Conservation (phyloP, 30 jellyfish, hydroid and myxozoan species). For the Turritopsis rubra region DNA sequence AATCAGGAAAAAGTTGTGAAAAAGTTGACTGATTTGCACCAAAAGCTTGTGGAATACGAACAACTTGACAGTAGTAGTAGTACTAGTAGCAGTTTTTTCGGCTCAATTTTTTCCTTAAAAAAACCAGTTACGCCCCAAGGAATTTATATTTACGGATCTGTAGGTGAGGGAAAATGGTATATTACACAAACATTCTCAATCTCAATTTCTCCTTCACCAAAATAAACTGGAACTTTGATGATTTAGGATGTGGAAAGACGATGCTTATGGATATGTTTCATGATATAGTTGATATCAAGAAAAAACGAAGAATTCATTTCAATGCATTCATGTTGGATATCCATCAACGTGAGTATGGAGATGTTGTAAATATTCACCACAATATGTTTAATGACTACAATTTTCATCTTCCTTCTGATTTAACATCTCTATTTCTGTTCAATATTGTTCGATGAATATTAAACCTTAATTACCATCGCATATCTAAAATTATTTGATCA, state of each 20-base stretch:
- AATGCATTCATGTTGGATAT: constrained; percentile 93
- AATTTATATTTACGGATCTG: constrained; percentile 79
- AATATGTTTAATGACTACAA: background rate
- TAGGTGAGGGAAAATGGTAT: constrained; percentile 46
- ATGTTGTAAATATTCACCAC: background rate
- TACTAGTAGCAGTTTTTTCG: constrained; percentile 12
- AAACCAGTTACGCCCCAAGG: constrained; percentile 62
- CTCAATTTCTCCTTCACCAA: background rate
- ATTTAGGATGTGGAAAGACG: constrained; percentile 93
- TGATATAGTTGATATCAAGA: constrained; percentile 45
- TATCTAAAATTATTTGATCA: too few relatives aligned
- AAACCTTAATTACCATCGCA: too few relatives aligned
- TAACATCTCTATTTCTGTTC: too few relatives aligned
- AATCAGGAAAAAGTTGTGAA: constrained; percentile 46
- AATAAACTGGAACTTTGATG: too few relatives aligned
- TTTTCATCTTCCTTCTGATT: too few relatives aligned
- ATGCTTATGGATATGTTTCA: constrained; percentile 92
- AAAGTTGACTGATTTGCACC: constrained; percentile 40
- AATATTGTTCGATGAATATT: too few relatives aligned
- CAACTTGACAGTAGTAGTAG: background rate
- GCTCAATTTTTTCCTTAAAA: constrained; percentile 29
- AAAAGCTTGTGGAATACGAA: constrained; percentile 38
- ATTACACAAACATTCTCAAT: background rate
- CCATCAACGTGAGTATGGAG: constrained; percentile 76
- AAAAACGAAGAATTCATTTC: constrained; percentile 84